These are phyloP conservation scores for Cheilosia soror DNA, from an alignment of 2,888 invertebrate species.

Conservation along the genomic window DNA sequence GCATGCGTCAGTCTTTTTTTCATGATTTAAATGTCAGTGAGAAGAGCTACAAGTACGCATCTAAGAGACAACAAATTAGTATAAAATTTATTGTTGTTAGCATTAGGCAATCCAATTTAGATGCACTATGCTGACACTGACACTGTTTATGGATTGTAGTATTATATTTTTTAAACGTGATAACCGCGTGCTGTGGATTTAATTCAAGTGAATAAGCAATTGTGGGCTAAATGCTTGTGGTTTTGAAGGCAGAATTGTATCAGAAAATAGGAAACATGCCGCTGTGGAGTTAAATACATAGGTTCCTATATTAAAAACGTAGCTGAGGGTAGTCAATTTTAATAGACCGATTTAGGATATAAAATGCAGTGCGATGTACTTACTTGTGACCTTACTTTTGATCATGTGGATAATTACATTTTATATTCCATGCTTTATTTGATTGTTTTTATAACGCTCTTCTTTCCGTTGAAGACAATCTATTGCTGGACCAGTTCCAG, in stretches of 20 bases:
- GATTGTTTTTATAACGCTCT: too few species aligned
- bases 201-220: conserved; percentile 20
- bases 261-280: not conserved
- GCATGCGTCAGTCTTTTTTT: conserved; percentile 56
- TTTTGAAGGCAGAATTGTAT: not conserved
- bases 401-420: too few species aligned
- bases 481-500: too few species aligned
- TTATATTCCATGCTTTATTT: too few species aligned
- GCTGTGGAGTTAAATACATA: not conserved
- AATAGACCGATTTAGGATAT: too few species aligned
- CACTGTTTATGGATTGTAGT: conserved; percentile 37
- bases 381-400: too few species aligned
- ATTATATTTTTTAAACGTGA: conserved; percentile 14
- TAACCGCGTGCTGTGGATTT: conserved; percentile 13
- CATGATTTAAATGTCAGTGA: conserved; percentile 33
- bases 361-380: too few species aligned
- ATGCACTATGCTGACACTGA: conserved; percentile 62
- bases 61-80: conserved; percentile 35
- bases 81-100: conserved; percentile 15
- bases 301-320: not conserved
- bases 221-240: not conserved
- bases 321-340: too few species aligned
- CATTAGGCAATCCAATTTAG: conserved; percentile 33
- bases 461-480: too few species aligned
- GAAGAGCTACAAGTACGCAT: conserved; percentile 29